Evolutionary conservation across 2,888 invertebrate genomes (phyloP).

Genomic region (Leptopilina myrica): DNA sequence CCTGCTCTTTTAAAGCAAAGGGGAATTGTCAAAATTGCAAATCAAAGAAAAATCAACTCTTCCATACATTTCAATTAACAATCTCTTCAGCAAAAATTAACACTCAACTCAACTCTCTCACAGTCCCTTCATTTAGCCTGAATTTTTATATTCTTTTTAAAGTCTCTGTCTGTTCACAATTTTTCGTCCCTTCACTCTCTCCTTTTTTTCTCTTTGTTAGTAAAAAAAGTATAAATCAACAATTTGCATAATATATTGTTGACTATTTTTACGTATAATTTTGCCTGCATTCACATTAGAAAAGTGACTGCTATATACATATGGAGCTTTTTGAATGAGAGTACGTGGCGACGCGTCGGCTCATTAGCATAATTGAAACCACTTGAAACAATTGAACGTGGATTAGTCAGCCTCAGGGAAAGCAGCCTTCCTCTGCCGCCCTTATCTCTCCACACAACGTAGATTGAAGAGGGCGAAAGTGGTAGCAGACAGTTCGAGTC

Average conservation of each 20-base stretch:
- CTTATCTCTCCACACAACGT: conserved; percentile 50
- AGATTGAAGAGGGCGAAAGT: conserved; percentile 31
- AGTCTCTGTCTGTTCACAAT: no score
- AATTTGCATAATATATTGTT: conserved; percentile 12
- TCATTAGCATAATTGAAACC: conserved; percentile 71
- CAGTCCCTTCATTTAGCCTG: no score
- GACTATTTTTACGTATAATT: neutral
- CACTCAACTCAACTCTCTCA: no score
- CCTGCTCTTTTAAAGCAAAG: no score
- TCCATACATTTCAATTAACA: no score
- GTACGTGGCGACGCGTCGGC: conserved; percentile 60
- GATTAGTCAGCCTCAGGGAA: conserved; percentile 57
- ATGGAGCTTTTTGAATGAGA: conserved; percentile 54
- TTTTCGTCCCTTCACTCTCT: no score
- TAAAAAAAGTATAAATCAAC: neutral
- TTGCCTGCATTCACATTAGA: neutral
- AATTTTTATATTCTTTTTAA: no score
- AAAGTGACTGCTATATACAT: neutral
- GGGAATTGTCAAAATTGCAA: no score
- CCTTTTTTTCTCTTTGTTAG: no score
- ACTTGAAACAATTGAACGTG: conserved; percentile 70
- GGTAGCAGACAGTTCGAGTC: conserved; percentile 44
- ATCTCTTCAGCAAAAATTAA: no score
- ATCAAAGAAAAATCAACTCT: no score
- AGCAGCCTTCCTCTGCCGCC: conserved; percentile 46